Evolutionary conservation across 2,113 vertebrate genomes (phyloP), one percentile per base, ranked within the genome.

Genomic region (Psophia crepitans): DNA sequence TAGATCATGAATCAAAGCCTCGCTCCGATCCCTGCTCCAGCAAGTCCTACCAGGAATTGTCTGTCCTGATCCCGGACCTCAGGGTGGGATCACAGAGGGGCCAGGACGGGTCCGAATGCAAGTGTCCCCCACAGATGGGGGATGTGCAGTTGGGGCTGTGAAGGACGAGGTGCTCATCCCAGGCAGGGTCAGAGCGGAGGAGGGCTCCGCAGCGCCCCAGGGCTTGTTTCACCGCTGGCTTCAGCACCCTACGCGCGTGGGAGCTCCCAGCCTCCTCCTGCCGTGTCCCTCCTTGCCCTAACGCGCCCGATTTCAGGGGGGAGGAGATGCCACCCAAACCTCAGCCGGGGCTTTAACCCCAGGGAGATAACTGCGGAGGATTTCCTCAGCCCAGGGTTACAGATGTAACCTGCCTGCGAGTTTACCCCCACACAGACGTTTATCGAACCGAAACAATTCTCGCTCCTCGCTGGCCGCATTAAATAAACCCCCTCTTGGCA

Each of bases 1-100:
- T 68, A 89, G 93, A 66, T 90, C 73, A 56, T 6, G 65, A 86
- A 96, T 78, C 90, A 96, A 86, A 92, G 85, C 88, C 43, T 60
- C 51, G 43, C 79, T 83, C 75, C 30, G 78, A 75, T 92, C 61
- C 89, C 60, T 51, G 66, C 90, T 94, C 85, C 93, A 49, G 74
- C 28, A 8, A 87, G 66, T 21, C 33, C 71, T 77, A 90, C 85
- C 96, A 96, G 92, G 65, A 88, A 83, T 77, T 65, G 64, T 44
- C 68, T 0, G 0, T 84, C 73, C 84, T 57, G 65, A 84, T 43
- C 53, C 61, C 2, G 0, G 61, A 71, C 65, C 57, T 53, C 10
- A 1, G 57, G 56, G 53, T 5, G 11, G 85, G 84, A 84, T 17
- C 46, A 6, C 0, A 1, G 60, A 26, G 44, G 23, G 39, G 43